Base-by-base conservation (phyloP, 2,113 vertebrate genomes). In the Ifrita kowaldi region DNA sequence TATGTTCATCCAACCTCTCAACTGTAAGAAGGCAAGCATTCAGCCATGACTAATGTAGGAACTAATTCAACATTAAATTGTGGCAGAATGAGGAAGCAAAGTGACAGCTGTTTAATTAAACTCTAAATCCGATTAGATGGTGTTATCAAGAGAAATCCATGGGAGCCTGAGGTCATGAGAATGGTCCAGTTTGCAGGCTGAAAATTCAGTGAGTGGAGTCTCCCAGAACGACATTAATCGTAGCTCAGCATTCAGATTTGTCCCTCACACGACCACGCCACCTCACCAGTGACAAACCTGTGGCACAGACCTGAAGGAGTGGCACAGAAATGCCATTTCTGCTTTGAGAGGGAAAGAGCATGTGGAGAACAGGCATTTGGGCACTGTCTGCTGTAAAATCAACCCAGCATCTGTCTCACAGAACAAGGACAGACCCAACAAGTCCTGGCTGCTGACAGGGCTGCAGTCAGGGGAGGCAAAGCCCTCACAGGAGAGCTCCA, bases 21-120 rank as follows among this genome's bases (percentile, higher is more conserved):
- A 3, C 3, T 44, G 74, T 55, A 63, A 84, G 92, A 82, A 67
- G 65, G 81, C 85, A 89, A 91, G 88, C 80, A 62, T 46, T 91
- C 87, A 89, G 65, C 74, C 80, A 26, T 84, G 90, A 96, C 95
- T 96, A 93, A 97, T 93, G 81, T 81, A 94, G 94, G 93, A 92
- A 78, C 93, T 94, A 96, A 97, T 95, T 95, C 93, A 90, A 96
- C 96, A 92, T 87, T 74, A 86, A 96, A 80, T 78, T 84, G 91
- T 15, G 13, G 93, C 90, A 80, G 79, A 92, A 96, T 80, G 78
- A 94, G 94, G 84, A 95, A 96, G 95, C 78, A 96, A 96, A 97
- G 91, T 95, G 97, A 97, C 97, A 97, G 95, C 93, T 87, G 68
- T 94, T 97, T 96, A 97, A 97, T 97, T 97, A 97, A 96, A 97